Base-by-base conservation (phyloP, 2,113 vertebrate genomes). In the Pimephales promelas region DNA sequence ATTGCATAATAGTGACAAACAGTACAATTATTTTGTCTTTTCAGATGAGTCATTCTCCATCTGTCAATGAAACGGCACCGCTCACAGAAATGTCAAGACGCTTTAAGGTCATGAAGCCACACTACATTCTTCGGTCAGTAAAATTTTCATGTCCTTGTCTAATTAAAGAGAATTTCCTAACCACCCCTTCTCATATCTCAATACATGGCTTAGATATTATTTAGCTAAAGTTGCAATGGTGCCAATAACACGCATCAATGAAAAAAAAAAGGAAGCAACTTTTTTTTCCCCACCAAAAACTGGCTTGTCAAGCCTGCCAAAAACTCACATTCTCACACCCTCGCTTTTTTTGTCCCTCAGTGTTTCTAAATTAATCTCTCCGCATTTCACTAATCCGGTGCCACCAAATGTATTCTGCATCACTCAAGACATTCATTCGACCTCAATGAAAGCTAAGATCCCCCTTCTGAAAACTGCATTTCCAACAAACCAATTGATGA, bases 391-490 rank as follows among this genome's bases (percentile, higher is more conserved):
- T 84, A 84, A 84, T 84, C 83, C 76, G 45, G 26, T 31, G 22
- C 83, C 54, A 62, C 64, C 57, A 70, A 70, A 79, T 84, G 64
- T 78, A 57, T 81, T 81, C 62, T 70, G 74, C 36, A 68, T 78
- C 16, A 36, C 62, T 83, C 73, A 71, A 83, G 80, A 86, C 74
- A 59, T 77, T 57, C 79, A 75, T 75, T 81, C 79, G 70, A 45
- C 71, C 84, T 79, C 36, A 83, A n/a, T 86, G 74, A 86, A 82
- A 86, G 85, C 74, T 52, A 62, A 78, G 80, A 57, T 36, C 28
- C 61, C 40, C 66, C 6, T n/a, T 31, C 24, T 26, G 62, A 82
- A 49, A 28, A 45, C 73, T 79, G 62, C 36, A 40, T 71, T 79
- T 79, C 76, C 83, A 71, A 79, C 47, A 45, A 43, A 84, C 56